Base-by-base conservation (phyloP, 92 coral and sea anemone genomes). In the Epizoanthus stellaris region DNA sequence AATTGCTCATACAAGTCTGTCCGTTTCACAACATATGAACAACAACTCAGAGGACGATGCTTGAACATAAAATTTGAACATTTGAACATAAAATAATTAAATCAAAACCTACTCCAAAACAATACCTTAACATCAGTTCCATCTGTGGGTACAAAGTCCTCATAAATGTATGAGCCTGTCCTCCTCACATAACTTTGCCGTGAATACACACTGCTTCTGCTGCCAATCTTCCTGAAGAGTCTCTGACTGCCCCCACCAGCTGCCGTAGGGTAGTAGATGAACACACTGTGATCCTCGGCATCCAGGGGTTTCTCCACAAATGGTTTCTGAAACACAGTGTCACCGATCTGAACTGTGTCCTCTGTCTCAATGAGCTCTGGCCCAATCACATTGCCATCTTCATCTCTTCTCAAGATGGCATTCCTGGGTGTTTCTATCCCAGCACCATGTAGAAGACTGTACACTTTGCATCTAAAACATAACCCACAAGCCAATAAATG, bases 241-340 rank as follows among this genome's bases (percentile, higher is more conserved):
- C 98, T 86, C 85, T 96, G 99, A 81, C 99, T 94, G 11, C 99
- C 99, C 1, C 99, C 99, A 42, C 99, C 99, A 54, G 99, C 99
- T 4, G 90, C 85, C 0, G 98, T 91, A 12, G 99, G 99, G 88
- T 87, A 96, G 76, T 96, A 96, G 21, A 96, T 96, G 60, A 82
- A 94, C 61, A 96, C 98, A 76, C 93, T 88, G 73, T 96, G 99
- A 49, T 96, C 98, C 83, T 96, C 99, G 1, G 99, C 99, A 80
- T 90, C 90, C 52, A 96, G 82, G 13, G 99, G 99, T 64, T 96
- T 96, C 90, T 96, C 99, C 5, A 96, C 99, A 81, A 96, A 96
- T 5, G 99, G 99, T 73, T 96, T 96, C 61, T 96, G 98, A 88
- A 96, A 96, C 10, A 91, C 94, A 40, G 81, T 80, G 69, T 95